phyloP scores from a whole-genome alignment of 2,797 vertebrate species.

The Coracias cyanogaster region DNA sequence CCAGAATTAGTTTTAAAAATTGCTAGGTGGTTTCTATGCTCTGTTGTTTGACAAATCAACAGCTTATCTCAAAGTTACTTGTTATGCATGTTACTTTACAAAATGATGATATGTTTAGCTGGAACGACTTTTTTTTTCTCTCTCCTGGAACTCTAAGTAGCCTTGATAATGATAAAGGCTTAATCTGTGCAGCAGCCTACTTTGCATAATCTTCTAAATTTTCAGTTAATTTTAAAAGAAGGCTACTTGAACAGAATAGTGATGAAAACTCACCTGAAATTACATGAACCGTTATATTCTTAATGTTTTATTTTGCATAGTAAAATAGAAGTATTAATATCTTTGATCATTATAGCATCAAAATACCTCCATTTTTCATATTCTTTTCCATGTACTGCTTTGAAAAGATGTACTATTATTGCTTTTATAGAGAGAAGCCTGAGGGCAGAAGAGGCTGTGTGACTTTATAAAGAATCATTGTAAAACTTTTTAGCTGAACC shows the following conservation, averaged over 20 bases:
- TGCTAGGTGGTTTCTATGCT: neutral
- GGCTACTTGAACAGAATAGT: neutral
- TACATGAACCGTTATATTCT: neutral
- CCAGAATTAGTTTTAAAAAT: neutral
- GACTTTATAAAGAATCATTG: neutral
- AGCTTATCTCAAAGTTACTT: neutral
- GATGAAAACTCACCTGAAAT: neutral
- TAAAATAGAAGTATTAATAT: neutral
- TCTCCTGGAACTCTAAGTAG: neutral
- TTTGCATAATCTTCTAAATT: constrained; percentile 25
- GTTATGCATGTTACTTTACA: neutral
- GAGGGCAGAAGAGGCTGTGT: neutral
- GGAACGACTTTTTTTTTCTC: neutral
- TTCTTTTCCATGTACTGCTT: neutral
- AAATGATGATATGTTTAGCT: neutral
- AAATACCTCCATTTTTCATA: neutral
- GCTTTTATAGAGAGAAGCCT: neutral
- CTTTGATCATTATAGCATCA: neutral
- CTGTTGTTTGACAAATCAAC: neutral
- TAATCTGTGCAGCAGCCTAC: neutral
- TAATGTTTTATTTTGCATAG: neutral
- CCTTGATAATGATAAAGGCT: neutral
- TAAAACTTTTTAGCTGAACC: neutral
- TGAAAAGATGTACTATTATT: neutral
- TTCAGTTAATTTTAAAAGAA: neutral